Evolutionary conservation across 1,140 invertebrate species (phyloP).

Genomic region (Penaeus chinensis): DNA sequence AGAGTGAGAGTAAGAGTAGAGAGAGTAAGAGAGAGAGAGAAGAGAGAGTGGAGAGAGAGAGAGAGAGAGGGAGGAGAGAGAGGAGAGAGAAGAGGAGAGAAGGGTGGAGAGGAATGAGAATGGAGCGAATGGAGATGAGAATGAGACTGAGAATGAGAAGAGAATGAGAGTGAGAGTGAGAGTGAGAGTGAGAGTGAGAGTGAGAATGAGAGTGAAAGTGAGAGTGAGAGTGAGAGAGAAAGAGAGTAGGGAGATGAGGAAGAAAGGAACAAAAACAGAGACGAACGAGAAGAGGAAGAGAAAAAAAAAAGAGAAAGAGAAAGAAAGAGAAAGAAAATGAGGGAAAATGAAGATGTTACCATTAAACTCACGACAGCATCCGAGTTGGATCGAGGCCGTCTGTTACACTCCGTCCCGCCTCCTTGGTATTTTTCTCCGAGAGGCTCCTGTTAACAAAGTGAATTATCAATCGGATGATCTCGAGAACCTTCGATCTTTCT

Average conservation of each 20-base stretch:
- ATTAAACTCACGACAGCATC: too few relatives aligned
- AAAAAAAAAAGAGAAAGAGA: too few relatives aligned
- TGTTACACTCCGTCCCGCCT: too few relatives aligned
- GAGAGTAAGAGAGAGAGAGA: neutral
- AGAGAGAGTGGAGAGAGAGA: neutral
- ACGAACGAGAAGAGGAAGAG: too few relatives aligned
- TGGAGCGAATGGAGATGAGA: neutral
- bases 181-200: neutral
- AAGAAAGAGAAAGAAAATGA: too few relatives aligned
- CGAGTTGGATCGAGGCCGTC: too few relatives aligned
- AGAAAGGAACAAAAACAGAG: neutral
- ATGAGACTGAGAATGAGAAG: neutral
- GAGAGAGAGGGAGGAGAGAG: neutral
- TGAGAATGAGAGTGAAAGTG: neutral
- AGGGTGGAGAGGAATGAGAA: neutral
- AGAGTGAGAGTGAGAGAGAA: neutral
- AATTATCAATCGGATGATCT: too few relatives aligned
- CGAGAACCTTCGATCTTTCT: too few relatives aligned
- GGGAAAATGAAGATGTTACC: too few relatives aligned
- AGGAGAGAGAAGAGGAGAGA: neutral
- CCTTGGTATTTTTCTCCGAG: too few relatives aligned
- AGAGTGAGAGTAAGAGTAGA: neutral
- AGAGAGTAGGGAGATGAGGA: neutral
- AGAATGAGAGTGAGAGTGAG: neutral
- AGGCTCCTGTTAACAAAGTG: too few relatives aligned